Evolutionary conservation across 1,140 invertebrate species (phyloP), one percentile per base, ranked within the genome.

Genomic region (Drosophila sulfurigaster): DNA sequence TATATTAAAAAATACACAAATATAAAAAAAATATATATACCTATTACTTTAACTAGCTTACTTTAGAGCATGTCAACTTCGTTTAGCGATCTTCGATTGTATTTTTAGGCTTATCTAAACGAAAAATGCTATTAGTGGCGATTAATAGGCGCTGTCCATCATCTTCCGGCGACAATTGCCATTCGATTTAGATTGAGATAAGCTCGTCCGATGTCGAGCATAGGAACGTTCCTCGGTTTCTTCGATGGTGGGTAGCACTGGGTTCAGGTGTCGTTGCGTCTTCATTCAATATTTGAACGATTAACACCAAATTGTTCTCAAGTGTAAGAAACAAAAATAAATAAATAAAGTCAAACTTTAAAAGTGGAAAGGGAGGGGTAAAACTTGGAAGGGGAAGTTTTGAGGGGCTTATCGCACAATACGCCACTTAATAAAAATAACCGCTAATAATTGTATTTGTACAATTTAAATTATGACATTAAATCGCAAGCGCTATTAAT

Each of bases 131-230:
- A 90, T 90, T 90, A 90, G 86, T 72, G 81, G 81, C 86, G 86
- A 90, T 90, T 90, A 90, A 90, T 90, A 86, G 82, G 81, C 81
- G 77, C 85, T 90, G 86, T 90, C 86, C 86, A 90, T 90, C 86
- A 90, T 90, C 86, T 82, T 83, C 62, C 66, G 66, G 51, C 82
- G 71, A 87, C 82, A 73, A 82, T 87, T 82, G 82, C 67, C 68
- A 79, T 82, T 70, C 78, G 82, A 89, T 77, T 81, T 13, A 49
- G 57, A 69, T 75, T 54, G 69, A 72, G 83, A 87, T 88, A 87
- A 83, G 76, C 63, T 3, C 76, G 76, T 88, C 65, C 52, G 68
- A 52, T 73, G 68, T 68, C 65, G 76, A 51, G 41, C 30, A 15
- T 16, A 10, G n/a, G 66, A 58, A 49, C 60, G 62, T 30, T 63